A percentile compares a stretch with the other conserved stretches of the same genome.
Conservation (phyloP, 2,797 vertebrate species). For the Erithacus rubecula region DNA sequence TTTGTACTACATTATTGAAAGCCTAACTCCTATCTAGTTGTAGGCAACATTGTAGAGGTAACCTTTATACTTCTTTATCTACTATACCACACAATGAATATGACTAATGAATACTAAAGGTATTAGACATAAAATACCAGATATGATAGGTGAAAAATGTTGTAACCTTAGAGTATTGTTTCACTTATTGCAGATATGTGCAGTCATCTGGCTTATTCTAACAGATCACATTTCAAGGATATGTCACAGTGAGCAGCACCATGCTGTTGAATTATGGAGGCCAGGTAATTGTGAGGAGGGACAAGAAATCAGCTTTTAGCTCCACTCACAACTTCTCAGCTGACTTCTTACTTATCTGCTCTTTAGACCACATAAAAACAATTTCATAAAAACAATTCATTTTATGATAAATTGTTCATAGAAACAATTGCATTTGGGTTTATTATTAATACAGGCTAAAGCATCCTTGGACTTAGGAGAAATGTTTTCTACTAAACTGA, state of each 20-base stretch:
- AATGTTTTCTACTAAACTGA: not conserved
- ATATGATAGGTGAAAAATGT: not conserved
- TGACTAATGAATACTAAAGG: not conserved
- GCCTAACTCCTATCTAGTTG: not conserved
- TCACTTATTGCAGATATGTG: not conserved
- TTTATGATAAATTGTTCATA: not conserved
- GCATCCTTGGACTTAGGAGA: not conserved
- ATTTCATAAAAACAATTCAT: too few relatives aligned
- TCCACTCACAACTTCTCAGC: not conserved
- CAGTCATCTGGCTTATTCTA: not conserved
- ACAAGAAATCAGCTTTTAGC: not conserved
- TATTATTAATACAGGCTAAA: not conserved
- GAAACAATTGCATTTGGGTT: not conserved
- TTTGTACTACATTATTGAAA: not conserved
- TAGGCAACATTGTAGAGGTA: not conserved
- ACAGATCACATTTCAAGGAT: not conserved
- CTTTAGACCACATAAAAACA: not conserved
- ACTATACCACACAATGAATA: not conserved
- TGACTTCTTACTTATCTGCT: not conserved
- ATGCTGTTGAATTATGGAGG: not conserved
- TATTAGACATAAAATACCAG: not conserved
- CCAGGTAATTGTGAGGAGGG: not conserved
- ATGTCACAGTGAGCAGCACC: not conserved
- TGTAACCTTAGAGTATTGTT: not conserved
- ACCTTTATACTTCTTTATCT: not conserved